Evolutionary conservation across 2,888 invertebrate species (phyloP), one percentile per base, ranked within the genome.

Genomic region (Eurois occulta): DNA sequence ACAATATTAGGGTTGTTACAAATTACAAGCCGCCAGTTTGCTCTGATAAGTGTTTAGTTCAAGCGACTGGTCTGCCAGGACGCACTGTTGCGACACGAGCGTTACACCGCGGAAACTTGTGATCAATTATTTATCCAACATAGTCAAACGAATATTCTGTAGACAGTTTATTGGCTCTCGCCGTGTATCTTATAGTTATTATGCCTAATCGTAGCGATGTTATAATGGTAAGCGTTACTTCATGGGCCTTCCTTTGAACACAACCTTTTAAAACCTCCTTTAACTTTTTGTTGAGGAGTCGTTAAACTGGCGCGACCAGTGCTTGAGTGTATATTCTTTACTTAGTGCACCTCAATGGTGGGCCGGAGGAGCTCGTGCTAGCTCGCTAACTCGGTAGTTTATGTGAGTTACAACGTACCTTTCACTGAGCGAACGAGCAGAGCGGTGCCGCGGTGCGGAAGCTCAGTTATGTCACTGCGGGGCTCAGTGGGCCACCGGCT

Each of bases 401-500:
- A 83, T 79, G 91, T 91, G 90, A 92, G 91, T 91, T 92, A 91
- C 91, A 92, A 90, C 88, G 90, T 88, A 90, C 93, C 94, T 94
- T 94, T 94, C 94, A 94, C 93, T 92, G 90, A 78, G 86, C 91
- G 85, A 90, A 90, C 90, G 85, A 89, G 90, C 60, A 41, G 41
- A 41, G 65, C 90, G 91, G 90, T 94, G 93, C 73, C n/a, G 41
- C 90, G 92, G 41, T 65, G 95, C 95, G 96, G 95, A 96, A 96
- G 95, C 95, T 92, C 90, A 73, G 94, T 96, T 96, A 96, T 95
- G 95, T 96, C 96, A 96, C 88, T 84, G 91, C 78, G 84, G 80
- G 87, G 90, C 92, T 90, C 92, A 95, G 92, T 96, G 94, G 96
- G 96, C 94, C 96, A 96, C 93, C 94, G 92, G 92, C 93, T 95